Base-by-base conservation (phyloP, 2,797 vertebrate species). In the Enteromius paludinosus region DNA sequence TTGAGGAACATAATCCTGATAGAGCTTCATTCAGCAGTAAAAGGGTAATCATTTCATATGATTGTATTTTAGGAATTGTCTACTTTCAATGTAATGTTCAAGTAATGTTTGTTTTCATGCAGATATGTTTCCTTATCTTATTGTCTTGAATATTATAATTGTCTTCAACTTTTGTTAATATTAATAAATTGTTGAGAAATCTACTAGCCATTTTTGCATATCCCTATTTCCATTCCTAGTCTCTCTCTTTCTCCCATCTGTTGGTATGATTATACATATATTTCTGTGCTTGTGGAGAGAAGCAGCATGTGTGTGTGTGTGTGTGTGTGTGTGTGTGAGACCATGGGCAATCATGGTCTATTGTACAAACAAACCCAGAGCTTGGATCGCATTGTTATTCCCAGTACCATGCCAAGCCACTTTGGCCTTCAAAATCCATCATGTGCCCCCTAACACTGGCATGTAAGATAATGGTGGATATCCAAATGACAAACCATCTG, bases 401-500 rank as follows among this genome's bases (percentile, higher is more conserved):
- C 84, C 88, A 87, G 69, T 83, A 85, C 73, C 82, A 54, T 87
- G 89, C 90, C 80, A 91, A 88, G 81, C 88, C 85, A 89, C 87
- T 87, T 82, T 90, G 88, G 91, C 88, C 89, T 88, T 80, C 84
- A 23, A 28, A 84, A 89, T 89, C 84, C 66, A 81, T 91, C 90
- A 91, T 92, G 90, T 93, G 92, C 89, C 89, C 80, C 49, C 70
- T 71, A 75, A 41, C 64, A 70, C 33, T 86, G 84, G 81, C 90
- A 92, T 90, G 70, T 88, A 91, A 91, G 88, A 92, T 90, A 90
- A 71, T 88, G 91, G 89, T 83, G 75, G 70, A 82, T 78, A 72
- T 90, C 91, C 93, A 93, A 91, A 88, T 65, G 68, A 87, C 15
- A 82, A 91, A 90, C 91, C 92, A 92, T 93, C 92, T 94, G 92